phyloP scores from a whole-genome alignment of 2,888 invertebrate genomes.

The Platerodrilus igneus region DNA sequence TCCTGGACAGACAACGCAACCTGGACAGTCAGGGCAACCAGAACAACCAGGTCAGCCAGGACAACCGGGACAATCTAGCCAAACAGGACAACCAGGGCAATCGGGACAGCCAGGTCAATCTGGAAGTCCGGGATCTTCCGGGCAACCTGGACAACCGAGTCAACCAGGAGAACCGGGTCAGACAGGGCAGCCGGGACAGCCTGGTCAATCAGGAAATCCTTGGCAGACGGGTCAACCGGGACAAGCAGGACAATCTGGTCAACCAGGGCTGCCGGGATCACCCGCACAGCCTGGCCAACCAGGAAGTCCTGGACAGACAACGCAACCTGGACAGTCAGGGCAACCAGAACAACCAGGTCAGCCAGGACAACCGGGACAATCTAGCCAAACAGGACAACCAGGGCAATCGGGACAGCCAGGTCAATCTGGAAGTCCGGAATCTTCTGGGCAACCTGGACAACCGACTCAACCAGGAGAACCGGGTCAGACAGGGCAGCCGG shows the following conservation, averaged over 20 bases:
- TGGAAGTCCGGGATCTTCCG: conserved; percentile 19
- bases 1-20: conserved; percentile 21
- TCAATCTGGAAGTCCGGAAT: conserved; percentile 20
- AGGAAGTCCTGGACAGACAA: conserved; percentile 27
- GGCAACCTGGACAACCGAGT: conserved; percentile 9
- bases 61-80: conserved; percentile 17
- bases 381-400: conserved; percentile 24
- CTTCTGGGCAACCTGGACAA: conserved; percentile 20
- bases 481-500: conserved; percentile 30
- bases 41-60: conserved; percentile 14
- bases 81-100: no score
- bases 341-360: conserved; percentile 20
- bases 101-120: no score
- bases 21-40: conserved; percentile 14
- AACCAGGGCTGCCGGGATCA: no score
- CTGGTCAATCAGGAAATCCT: conserved; percentile 16
- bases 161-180: conserved; percentile 15
- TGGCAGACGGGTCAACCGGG: conserved; percentile 15
- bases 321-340: conserved; percentile 43
- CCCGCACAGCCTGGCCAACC: no score
- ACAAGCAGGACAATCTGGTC: no score
- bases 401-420: conserved; percentile 24
- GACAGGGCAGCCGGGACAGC: conserved; percentile 11
- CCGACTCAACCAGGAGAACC: conserved; percentile 24
- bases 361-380: conserved; percentile 14